Evolutionary conservation across 2,113 vertebrate genomes (phyloP), one percentile per base, ranked within the genome.

Genomic region (Sinocyclocheilus rhinocerous): DNA sequence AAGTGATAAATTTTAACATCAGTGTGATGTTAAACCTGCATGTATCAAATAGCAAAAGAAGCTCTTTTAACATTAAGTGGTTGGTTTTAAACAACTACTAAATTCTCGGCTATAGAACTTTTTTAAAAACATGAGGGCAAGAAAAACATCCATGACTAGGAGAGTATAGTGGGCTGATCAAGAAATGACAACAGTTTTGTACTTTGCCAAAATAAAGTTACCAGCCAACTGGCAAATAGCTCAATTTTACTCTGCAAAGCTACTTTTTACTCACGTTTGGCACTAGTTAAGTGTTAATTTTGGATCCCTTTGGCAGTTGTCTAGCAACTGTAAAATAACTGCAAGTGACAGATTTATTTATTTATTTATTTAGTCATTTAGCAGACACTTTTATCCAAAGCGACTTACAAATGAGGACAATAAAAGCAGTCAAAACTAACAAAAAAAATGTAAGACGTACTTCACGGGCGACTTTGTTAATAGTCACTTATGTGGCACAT

Each of bases 1-100:
- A 85, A 83, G 61, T 42, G 29, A 61, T 80, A 83, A 79, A 83
- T 57, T 77, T 81, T 67, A 76, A 65, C 82, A 84, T 70, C 79
- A 65, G 24, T 24, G 67, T 86, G 52, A 55, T 55, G 76, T 77
- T 33, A 55, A 55, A 55, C 48, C 45, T 55, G 75, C 24, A 77
- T 55, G 48, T 20, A 77, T 77, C 76, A 77, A 77, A 50, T 29
- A n/a, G 48, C 26, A 77, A 50, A 77, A 33, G 4, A 55, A 76
- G 45, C 75, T 52, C 15, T 48, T 73, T 73, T 24, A 45, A 76
- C 72, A 75, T 48, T 15, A 73, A 24, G 22, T 48, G 22, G 22
- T 48, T 75, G 9, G 33, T 72, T 75, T 7, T 15, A 75, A 75
- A 48, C 72, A 48, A 24, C 72, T 48, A 15, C 72, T 75, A 15